These are phyloP conservation scores for Xestia sexstrigata DNA, from an alignment of 2,888 invertebrate genomes.

Conservation along the genomic window DNA sequence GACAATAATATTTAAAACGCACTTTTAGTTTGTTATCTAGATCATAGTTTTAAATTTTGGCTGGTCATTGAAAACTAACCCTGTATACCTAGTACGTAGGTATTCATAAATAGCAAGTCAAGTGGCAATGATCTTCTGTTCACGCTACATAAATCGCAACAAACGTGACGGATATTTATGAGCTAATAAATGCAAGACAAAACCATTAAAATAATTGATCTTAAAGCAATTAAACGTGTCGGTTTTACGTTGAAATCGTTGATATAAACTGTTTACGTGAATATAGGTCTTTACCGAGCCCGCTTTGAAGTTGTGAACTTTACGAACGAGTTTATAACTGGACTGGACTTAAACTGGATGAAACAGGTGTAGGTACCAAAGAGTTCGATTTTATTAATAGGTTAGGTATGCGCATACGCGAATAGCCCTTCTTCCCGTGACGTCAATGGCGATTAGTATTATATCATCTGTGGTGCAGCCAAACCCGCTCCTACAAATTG, in stretches of 20 bases:
- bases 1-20: too few relatives aligned
- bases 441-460: slow-evolving; percentile 76
- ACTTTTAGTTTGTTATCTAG: too few relatives aligned
- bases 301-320: slow-evolving; percentile 62
- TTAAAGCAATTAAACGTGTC: slow-evolving; percentile 38
- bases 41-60: too few relatives aligned
- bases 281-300: slow-evolving; percentile 4
- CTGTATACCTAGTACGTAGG: too few relatives aligned
- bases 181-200: slow-evolving; percentile 16
- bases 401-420: slow-evolving; percentile 74
- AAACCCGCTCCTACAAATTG: slow-evolving; percentile 74
- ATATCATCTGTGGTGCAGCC: too few relatives aligned
- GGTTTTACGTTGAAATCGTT: slow-evolving; percentile 4
- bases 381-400: slow-evolving; percentile 83
- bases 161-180: slow-evolving; percentile 41
- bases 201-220: slow-evolving; percentile 51
- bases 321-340: slow-evolving; percentile 38
- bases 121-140: slow-evolving; percentile 29
- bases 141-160: slow-evolving; percentile 30
- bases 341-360: slow-evolving; percentile 59
- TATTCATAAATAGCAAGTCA: background rate
- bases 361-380: slow-evolving; percentile 56
- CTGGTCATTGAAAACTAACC: too few relatives aligned
- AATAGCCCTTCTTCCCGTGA: slow-evolving; percentile 84
- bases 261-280: slow-evolving; percentile 45